Evolutionary conservation across 2,113 vertebrate species (phyloP).

Genomic region (Sebastes schlegelii): DNA sequence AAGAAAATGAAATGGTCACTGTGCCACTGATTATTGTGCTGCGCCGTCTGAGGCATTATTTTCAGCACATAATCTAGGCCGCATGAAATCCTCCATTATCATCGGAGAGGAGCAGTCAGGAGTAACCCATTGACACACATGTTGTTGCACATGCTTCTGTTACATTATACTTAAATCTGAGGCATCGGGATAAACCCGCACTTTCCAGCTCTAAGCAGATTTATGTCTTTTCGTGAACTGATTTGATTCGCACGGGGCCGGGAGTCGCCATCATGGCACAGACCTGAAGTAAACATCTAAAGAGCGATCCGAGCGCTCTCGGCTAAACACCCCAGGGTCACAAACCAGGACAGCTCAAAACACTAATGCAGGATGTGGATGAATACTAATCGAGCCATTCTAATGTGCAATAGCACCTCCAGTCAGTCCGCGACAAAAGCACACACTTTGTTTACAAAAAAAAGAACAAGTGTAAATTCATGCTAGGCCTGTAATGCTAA

Average conservation of each 20-base stretch:
- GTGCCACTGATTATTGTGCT: constrained; percentile 65
- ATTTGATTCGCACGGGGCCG: constrained; percentile 44
- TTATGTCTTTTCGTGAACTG: constrained; percentile 66
- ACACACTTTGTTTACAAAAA: constrained; percentile 28
- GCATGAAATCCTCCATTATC: constrained; percentile 65
- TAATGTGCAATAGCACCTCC: constrained; percentile 44
- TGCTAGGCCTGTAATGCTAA: constrained; percentile 17
- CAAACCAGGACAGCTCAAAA: constrained; percentile 51
- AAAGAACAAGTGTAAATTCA: constrained; percentile 20
- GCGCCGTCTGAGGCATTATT: constrained; percentile 64
- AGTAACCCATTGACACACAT: constrained; percentile 73
- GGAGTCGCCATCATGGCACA: constrained; percentile 34
- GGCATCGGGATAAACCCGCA: constrained; percentile 63
- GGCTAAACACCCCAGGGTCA: constrained; percentile 57
- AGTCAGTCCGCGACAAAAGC: constrained; percentile 17
- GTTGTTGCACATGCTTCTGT: constrained; percentile 48
- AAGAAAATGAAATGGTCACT: constrained; percentile 74
- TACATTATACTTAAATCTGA: constrained; percentile 65
- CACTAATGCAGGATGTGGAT: constrained; percentile 52
- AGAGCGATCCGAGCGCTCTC: constrained; percentile 43
- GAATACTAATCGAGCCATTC: constrained; percentile 60
- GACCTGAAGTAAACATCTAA: constrained; percentile 70
- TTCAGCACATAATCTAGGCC: constrained; percentile 69
- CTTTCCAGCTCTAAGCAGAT: constrained; percentile 77
- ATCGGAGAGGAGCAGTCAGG: constrained; percentile 52